Base-by-base conservation (phyloP, 2,797 vertebrate genomes). In the Gobionotothen gibberifrons region DNA sequence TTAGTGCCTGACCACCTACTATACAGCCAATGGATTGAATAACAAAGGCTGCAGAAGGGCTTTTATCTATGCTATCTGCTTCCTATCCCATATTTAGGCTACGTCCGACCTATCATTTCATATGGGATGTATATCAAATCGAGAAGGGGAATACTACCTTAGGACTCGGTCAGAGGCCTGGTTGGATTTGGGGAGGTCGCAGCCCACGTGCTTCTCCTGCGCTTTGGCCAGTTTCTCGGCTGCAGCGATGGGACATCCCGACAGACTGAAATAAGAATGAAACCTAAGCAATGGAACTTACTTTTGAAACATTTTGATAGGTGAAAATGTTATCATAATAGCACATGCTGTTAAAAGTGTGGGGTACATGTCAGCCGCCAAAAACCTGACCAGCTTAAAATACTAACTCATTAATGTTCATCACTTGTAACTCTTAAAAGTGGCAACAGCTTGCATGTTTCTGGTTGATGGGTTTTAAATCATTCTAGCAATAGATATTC, bases 151-250 rank as follows among this genome's bases (percentile, higher is more conserved):
- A 70, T 19, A 32, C 40, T 97, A 99, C 98, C 98, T 99, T 93
- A 99, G 93, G 90, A 99, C 98, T 69, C 98, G 96, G 92, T 99
- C 98, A 11, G 98, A 99, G 66, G 95, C 95, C 94, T 97, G 97
- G 94, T 94, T 98, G 87, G 98, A 96, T 93, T 99, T 99, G 91
- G 96, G 92, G 85, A 94, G 96, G 9, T 98, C 97, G 60, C 97
- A 98, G 92, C 90, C 94, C 93, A 98, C 97, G 93, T 98, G 97
- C 85, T 99, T 99, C 91, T 99, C 98, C 84, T 99, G 97, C 88
- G 95, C 97, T 95, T 99, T 99, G 78, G 98, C 97, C 94, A 99
- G 90, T 90, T 99, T 99, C 93, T 99, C 98, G 9, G 98, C 97
- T 60, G 98, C 98, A 84, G 98, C 98, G 70, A 99, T 98, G 72